Conservation (phyloP, 2,797 vertebrate species). For the Hyperoplus lanceolatus region DNA sequence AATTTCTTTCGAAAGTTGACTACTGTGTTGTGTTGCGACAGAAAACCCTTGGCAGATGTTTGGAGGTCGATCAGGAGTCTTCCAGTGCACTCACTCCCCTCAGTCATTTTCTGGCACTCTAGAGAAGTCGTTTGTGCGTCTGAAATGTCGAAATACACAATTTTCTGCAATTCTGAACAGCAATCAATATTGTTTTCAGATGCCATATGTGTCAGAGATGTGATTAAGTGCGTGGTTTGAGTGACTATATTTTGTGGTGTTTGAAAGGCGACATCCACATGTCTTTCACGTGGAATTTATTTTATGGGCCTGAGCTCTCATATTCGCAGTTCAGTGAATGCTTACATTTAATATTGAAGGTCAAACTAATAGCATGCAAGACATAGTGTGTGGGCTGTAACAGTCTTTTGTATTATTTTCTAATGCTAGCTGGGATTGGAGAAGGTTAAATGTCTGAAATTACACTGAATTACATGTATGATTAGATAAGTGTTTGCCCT, state of each 20-base stretch:
- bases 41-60: constrained; percentile 74
- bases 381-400: background rate
- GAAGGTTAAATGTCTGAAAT: background rate
- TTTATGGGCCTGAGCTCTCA: constrained; percentile 9
- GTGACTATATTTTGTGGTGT: constrained; percentile 43
- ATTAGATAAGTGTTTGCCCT: constrained; percentile 23
- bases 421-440: background rate
- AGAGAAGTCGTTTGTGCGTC: constrained; percentile 25
- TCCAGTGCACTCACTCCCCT: constrained; percentile 58
- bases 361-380: constrained; percentile 11
- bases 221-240: constrained; percentile 64
- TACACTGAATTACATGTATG: background rate
- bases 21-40: constrained; percentile 31
- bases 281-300: constrained; percentile 20
- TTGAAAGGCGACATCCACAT: constrained; percentile 45
- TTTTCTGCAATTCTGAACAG: constrained; percentile 60
- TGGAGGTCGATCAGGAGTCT: constrained; percentile 61
- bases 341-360: constrained; percentile 18
- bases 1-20: constrained; percentile 43
- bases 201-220: constrained; percentile 65
- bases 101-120: constrained; percentile 56
- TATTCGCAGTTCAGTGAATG: constrained; percentile 5
- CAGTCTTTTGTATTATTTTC: background rate
- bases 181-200: constrained; percentile 71
- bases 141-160: constrained; percentile 57